Percentiles rank a stretch among this genome's conserved stretches.
phyloP scores from a whole-genome alignment of 2,113 vertebrate species.

The Chionodraco myersi region DNA sequence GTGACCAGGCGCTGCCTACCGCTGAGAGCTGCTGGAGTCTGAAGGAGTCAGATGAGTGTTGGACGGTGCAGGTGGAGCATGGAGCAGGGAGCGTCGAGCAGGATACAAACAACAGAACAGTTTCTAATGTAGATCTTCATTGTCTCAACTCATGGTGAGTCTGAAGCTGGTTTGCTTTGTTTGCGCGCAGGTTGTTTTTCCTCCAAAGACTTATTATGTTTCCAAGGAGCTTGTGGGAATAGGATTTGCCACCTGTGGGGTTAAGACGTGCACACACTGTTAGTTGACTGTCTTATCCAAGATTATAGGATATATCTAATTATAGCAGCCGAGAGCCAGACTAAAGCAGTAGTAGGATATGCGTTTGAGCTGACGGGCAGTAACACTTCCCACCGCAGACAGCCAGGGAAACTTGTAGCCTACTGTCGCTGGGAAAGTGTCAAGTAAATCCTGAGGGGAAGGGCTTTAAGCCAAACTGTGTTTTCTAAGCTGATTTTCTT shows the following conservation, averaged over 20 bases:
- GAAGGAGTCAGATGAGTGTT: constrained; percentile 42
- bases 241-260: constrained; percentile 24
- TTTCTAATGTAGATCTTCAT: neutral
- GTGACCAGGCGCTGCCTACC: constrained; percentile 40
- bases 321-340: constrained; percentile 53
- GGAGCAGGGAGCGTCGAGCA: constrained; percentile 27
- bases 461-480: neutral
- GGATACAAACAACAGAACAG: neutral
- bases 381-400: constrained; percentile 23
- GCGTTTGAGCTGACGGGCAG: neutral
- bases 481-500: too few species aligned
- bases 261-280: constrained; percentile 16
- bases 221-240: constrained; percentile 35
- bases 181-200: constrained; percentile 19
- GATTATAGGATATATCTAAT: constrained; percentile 74
- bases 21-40: constrained; percentile 16
- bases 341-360: constrained; percentile 51
- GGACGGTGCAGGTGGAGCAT: constrained; percentile 74
- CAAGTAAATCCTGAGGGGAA: neutral
- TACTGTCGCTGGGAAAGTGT: constrained; percentile 9
- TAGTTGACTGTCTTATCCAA: constrained; percentile 53
- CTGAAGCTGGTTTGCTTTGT: constrained; percentile 5
- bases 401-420: neutral
- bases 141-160: constrained; percentile 46
- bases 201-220: neutral